Evolutionary conservation across 2,113 vertebrate genomes (phyloP).

Genomic region (Lagopus leucura): DNA sequence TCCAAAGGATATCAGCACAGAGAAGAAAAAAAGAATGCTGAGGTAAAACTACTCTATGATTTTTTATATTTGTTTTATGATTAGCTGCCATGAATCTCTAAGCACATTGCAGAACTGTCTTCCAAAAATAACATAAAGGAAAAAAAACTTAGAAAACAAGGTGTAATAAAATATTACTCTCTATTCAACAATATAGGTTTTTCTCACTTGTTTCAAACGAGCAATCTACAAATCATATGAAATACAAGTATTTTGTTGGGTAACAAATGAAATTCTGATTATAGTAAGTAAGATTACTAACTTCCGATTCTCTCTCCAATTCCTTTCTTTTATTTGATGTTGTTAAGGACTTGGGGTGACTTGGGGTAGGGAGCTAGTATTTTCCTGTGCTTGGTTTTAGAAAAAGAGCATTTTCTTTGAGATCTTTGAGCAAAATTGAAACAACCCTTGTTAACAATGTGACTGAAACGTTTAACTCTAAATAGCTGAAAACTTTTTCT

Average conservation of each 20-base stretch:
- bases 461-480: not conserved
- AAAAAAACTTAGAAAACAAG: not conserved
- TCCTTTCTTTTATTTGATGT: not conserved
- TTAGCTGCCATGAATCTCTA: not conserved
- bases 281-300: not conserved
- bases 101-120: not conserved
- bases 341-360: not conserved
- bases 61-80: not conserved
- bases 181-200: not conserved
- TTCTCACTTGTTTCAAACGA: not conserved
- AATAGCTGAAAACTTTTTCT: not conserved
- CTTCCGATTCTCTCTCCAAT: not conserved
- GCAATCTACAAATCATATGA: not conserved
- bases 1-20: not conserved
- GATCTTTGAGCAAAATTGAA: not conserved
- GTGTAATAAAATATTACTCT: not conserved
- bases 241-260: not conserved
- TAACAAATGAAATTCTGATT: not conserved
- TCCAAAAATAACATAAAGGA: not conserved
- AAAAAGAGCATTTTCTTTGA: not conserved
- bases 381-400: not conserved
- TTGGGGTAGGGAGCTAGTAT: not conserved
- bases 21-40: not conserved
- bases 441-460: not conserved
- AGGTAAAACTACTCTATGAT: not conserved